Evolutionary conservation across 2,797 vertebrate genomes (phyloP).

Genomic region (Botia kubotai): DNA sequence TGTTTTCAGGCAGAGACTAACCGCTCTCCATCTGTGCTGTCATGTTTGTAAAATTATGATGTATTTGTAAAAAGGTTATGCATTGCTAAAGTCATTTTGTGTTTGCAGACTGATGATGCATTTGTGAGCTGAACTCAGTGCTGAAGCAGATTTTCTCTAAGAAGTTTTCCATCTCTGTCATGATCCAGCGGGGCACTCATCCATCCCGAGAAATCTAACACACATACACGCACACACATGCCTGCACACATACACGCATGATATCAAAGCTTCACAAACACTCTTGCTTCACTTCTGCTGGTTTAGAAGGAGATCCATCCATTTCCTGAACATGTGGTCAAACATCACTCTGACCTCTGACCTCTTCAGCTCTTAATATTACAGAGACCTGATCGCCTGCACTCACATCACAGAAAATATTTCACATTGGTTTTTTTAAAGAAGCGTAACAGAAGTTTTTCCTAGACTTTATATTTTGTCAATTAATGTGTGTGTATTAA

Average conservation of each 20-base stretch:
- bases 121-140: neutral
- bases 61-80: slow-evolving; percentile 38
- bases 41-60: slow-evolving; percentile 35
- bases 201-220: slow-evolving; percentile 12
- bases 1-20: neutral
- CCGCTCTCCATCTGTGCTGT: neutral
- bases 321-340: slow-evolving; percentile 47
- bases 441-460: too few species aligned
- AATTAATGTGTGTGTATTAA: too few species aligned
- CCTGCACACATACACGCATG: neutral
- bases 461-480: too few species aligned
- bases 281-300: neutral
- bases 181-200: neutral
- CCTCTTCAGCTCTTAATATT: slow-evolving; percentile 13
- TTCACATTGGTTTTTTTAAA: too few species aligned
- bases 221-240: neutral
- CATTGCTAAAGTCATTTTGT: slow-evolving; percentile 17
- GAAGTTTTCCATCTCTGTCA: slow-evolving; percentile 42
- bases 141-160: neutral
- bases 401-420: neutral
- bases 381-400: neutral
- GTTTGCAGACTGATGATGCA: slow-evolving; percentile 29
- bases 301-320: slow-evolving; percentile 31
- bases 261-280: neutral
- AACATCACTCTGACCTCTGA: slow-evolving; percentile 50